Percentiles rank a stretch among this genome's conserved stretches.
phyloP scores from a whole-genome alignment of 2,888 invertebrate species.

The Limnephilus lunatus region DNA sequence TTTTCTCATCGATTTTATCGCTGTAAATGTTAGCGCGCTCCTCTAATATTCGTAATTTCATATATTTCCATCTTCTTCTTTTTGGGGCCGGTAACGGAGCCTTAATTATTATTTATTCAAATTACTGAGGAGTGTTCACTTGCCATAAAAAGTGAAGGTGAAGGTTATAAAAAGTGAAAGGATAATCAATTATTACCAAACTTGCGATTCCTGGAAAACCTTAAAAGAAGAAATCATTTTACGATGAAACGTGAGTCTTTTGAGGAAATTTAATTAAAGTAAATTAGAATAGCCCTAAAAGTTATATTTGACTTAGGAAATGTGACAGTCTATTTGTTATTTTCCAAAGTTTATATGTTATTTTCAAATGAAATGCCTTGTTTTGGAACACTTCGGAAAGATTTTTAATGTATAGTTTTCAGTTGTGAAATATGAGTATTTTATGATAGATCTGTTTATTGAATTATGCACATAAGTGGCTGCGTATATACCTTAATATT shows the following conservation, averaged over 20 bases:
- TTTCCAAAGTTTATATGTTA: background rate
- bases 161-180: background rate
- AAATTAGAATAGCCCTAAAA: background rate
- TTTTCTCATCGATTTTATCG: no score
- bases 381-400: background rate
- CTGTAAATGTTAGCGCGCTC: no score
- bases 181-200: background rate
- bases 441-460: background rate
- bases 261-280: background rate
- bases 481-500: background rate
- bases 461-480: background rate
- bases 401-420: background rate
- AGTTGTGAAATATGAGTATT: background rate
- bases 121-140: background rate
- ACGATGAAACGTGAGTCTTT: background rate
- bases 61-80: no score
- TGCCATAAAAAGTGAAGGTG: no score
- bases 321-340: background rate
- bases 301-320: background rate
- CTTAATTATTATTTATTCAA: background rate
- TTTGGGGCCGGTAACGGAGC: no score
- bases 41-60: no score
- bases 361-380: background rate
- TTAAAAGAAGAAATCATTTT: background rate
- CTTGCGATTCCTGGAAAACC: background rate